Percentiles rank a stretch among this genome's conserved stretches.
Evolutionary conservation across 2,113 vertebrate genomes (phyloP).

Genomic region (Synodontis membranacea): DNA sequence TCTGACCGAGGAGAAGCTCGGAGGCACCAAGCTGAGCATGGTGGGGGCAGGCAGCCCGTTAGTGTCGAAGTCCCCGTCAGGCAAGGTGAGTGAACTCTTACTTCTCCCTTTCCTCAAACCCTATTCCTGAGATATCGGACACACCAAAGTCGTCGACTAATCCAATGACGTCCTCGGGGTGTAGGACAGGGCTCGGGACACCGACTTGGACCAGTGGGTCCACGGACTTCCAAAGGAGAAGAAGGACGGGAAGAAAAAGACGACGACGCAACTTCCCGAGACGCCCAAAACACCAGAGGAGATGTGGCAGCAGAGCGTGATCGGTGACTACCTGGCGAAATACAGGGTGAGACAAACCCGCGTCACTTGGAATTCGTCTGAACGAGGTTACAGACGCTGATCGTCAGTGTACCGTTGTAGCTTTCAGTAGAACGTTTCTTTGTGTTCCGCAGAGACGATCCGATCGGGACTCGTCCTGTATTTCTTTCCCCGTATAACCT

Average conservation of each 20-base stretch:
- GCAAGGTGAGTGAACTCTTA: constrained; percentile 61
- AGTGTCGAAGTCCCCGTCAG: constrained; percentile 66
- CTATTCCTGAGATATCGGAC: background rate
- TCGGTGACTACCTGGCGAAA: constrained; percentile 76
- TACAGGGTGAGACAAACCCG: constrained; percentile 67
- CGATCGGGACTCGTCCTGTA: background rate
- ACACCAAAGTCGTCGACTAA: background rate
- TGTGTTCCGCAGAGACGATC: background rate
- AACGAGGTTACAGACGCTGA: background rate
- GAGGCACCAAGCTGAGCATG: constrained; percentile 58
- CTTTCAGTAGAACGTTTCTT: no score
- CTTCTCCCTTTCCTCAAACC: no score
- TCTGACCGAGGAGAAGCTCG: constrained; percentile 72
- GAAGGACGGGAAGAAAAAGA: constrained; percentile 65
- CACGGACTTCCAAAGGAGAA: constrained; percentile 61
- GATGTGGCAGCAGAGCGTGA: constrained; percentile 79
- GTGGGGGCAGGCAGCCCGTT: constrained; percentile 63
- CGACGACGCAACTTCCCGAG: constrained; percentile 66
- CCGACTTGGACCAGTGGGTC: constrained; percentile 67
- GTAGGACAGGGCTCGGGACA: constrained; percentile 68
- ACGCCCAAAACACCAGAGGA: constrained; percentile 76
- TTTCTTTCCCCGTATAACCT: no score
- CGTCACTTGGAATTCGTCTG: background rate
- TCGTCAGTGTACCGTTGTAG: background rate
- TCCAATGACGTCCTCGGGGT: background rate